Base-by-base conservation (phyloP, 2,888 invertebrate genomes). In the Eristalis tenax region DNA sequence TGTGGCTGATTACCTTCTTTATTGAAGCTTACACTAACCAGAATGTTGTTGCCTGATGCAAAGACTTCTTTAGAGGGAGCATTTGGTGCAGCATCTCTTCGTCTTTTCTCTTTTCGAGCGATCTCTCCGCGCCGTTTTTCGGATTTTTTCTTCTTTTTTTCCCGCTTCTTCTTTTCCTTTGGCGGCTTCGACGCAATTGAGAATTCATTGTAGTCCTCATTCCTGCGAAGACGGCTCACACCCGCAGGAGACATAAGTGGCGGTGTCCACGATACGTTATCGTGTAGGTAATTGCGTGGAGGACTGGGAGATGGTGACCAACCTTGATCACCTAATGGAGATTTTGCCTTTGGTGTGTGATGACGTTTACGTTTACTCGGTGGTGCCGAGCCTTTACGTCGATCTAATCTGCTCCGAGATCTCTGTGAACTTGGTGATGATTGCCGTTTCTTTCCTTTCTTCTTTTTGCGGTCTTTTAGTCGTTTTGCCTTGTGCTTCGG, bases 1-100 rank as follows among this genome's bases (percentile, higher is more conserved):
- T 82, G 93, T 88, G 84, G 91, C 89, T 57, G 93, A 22, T 83
- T 89, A 4, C 89, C 77, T 89, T 95, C 95, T 90, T 97, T 97
- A 91, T 96, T 96, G 93, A 98, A 98, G 92, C 97, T 98, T 22
- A 98, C 97, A 93, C 97, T 98, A 13, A 98, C 98, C 88, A 98
- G 94, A 90, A 98, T 98, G 92, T 98, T 98, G 93, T 98, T 97
- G 3, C 98, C 98, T 13, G 98, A 97, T 0, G 98, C 97, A 92
- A 97, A 98, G 3, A 98, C 97, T 93, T 98, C 98, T 92, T 98
- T 98, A 2, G 96, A 96, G 0, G 97, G 96, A 71, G 94, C 94
- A 63, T 93, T 90, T 89, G 90, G 91, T 92, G 95, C 91, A 75
- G 91, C 91, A 88, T 91, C 91, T 13, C 92, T 92, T 28, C 91